phyloP scores from a whole-genome alignment of 2,888 invertebrate species.

The Ommatoiulus sabulosus region DNA sequence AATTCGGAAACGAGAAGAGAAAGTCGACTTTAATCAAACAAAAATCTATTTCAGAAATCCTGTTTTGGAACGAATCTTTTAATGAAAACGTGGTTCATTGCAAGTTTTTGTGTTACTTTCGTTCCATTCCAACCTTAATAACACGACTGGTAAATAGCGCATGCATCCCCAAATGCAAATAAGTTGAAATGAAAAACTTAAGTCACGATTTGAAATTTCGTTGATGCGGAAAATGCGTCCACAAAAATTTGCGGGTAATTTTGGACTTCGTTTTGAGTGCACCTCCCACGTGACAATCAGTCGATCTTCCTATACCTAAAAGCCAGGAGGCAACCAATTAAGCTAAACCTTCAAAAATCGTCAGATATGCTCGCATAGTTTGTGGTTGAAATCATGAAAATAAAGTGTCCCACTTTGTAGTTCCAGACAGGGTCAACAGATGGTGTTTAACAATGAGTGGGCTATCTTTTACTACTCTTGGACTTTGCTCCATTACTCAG shows the following conservation, averaged over 20 bases:
- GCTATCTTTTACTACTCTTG: no score
- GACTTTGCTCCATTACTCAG: no score
- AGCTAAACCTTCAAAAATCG: not conserved
- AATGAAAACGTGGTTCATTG: not conserved
- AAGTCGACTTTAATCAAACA: conserved; percentile 10
- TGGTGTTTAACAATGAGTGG: no score
- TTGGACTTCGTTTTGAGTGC: not conserved
- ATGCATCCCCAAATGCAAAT: not conserved
- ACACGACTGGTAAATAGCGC: not conserved
- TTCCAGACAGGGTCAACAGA: no score
- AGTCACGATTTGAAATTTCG: not conserved
- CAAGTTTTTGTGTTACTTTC: not conserved
- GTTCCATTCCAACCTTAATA: not conserved
- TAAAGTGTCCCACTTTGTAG: no score
- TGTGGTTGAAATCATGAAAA: no score
- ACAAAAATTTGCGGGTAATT: not conserved
- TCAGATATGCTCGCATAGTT: not conserved
- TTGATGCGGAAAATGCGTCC: not conserved
- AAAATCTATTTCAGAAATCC: not conserved
- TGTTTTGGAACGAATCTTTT: not conserved
- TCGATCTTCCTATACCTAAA: conserved; percentile 8
- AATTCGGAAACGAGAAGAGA: not conserved
- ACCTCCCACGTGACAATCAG: not conserved
- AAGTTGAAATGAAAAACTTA: not conserved
- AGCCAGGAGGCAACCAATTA: not conserved